These are phyloP conservation scores for Pristionchus fissidentatus DNA, from an alignment of 2,888 invertebrate species.

Conservation along the genomic window DNA sequence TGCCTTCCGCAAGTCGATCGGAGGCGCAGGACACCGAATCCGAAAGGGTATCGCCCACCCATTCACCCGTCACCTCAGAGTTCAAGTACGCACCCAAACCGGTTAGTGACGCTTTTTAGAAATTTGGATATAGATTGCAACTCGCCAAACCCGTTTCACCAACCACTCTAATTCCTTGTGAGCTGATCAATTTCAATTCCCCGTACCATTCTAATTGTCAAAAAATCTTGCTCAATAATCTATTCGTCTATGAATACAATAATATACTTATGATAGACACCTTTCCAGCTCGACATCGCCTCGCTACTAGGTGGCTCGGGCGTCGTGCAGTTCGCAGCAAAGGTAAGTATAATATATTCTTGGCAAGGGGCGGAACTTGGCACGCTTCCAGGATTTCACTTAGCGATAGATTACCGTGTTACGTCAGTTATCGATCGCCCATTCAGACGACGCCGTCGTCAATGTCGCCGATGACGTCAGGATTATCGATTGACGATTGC, in stretches of 20 bases:
- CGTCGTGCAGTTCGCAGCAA: constrained; percentile 26
- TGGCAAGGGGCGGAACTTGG: neutral
- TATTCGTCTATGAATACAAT: too few relatives aligned
- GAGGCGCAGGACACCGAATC: constrained; percentile 42
- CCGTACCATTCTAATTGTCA: too few relatives aligned
- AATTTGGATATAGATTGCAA: too few relatives aligned
- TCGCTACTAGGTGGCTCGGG: constrained; percentile 10
- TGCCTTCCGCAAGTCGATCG: neutral
- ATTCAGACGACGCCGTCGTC: constrained; percentile 36
- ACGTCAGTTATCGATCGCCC: neutral
- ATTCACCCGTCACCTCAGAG: neutral
- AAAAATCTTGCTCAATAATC: too few relatives aligned
- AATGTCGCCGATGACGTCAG: constrained; percentile 40
- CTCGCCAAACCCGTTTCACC: too few relatives aligned
- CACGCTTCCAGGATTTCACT: neutral
- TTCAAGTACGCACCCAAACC: neutral
- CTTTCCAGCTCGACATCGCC: constrained; percentile 31
- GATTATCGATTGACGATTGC: constrained; percentile 16
- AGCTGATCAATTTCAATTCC: too few relatives aligned
- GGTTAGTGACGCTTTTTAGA: too few relatives aligned
- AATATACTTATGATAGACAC: too few relatives aligned
- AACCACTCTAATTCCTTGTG: too few relatives aligned
- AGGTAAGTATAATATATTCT: neutral
- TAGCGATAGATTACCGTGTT: too few relatives aligned
- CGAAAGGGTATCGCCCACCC: constrained; percentile 1